These are phyloP conservation scores for Acanthiza pusilla DNA, from an alignment of 2,797 vertebrate species.

Conservation along the genomic window DNA sequence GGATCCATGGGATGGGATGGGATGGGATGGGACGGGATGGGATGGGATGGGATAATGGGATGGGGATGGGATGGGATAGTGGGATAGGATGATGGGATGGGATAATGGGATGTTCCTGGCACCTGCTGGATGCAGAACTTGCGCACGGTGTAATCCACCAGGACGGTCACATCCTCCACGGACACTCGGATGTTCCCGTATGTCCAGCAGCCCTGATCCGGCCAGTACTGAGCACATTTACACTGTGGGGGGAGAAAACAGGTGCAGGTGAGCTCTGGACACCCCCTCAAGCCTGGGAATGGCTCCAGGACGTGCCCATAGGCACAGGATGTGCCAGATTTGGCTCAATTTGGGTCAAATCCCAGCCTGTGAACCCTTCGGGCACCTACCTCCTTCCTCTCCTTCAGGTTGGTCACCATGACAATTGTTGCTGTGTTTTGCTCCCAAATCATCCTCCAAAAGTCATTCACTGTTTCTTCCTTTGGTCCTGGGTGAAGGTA, in stretches of 20 bases:
- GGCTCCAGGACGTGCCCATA: not conserved
- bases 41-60: too few relatives aligned
- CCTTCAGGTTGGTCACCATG: slow-evolving; percentile 98
- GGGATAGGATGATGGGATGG: too few relatives aligned
- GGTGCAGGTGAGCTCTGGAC: not conserved
- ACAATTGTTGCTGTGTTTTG: slow-evolving; percentile 97
- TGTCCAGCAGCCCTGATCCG: slow-evolving; percentile 99
- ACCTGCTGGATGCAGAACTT: slow-evolving; percentile 99
- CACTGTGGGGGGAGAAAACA: slow-evolving; percentile 75
- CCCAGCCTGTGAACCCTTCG: not conserved
- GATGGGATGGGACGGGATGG: too few relatives aligned
- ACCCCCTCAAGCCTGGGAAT: not conserved
- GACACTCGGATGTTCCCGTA: slow-evolving; percentile 97
- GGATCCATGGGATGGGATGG: too few relatives aligned
- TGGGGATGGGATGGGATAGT: too few relatives aligned
- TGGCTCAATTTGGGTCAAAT: not conserved
- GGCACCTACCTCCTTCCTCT: slow-evolving; percentile 90
- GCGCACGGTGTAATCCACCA: slow-evolving; percentile 97
- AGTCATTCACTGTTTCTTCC: slow-evolving; percentile 97
- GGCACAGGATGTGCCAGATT: not conserved
- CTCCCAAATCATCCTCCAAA: slow-evolving; percentile 99
- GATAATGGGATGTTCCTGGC: not conserved
- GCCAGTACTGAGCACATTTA: slow-evolving; percentile 99
- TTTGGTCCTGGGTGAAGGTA: slow-evolving; percentile 84
- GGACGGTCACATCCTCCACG: slow-evolving; percentile 91